Evolutionary conservation across 2,113 vertebrate genomes (phyloP).

Genomic region (Scomber japonicus): DNA sequence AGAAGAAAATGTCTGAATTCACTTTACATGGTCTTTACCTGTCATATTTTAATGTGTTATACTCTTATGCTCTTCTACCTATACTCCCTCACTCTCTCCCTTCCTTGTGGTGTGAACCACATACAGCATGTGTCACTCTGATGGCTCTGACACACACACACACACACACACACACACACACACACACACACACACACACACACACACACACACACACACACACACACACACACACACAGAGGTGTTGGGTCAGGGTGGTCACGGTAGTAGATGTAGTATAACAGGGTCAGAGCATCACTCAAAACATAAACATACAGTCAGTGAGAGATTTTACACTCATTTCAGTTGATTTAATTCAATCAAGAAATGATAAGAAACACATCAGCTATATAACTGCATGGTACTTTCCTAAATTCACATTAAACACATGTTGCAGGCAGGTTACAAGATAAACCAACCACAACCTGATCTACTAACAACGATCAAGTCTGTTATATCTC

Average conservation of each 20-base stretch:
- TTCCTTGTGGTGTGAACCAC: background rate
- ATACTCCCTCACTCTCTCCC: background rate
- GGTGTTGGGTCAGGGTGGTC: conserved; percentile 17
- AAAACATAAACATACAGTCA: conserved; percentile 32
- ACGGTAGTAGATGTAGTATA: conserved; percentile 40
- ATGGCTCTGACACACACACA: conserved; percentile 10
- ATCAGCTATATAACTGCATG: too few relatives aligned
- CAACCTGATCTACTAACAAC: too few relatives aligned
- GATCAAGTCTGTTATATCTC: too few relatives aligned
- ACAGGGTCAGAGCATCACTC: conserved; percentile 47
- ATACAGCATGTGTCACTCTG: conserved; percentile 30
- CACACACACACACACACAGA: conserved; percentile 13
- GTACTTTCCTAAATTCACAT: too few relatives aligned
- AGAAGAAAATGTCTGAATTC: too few relatives aligned
- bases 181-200: conserved; percentile 14
- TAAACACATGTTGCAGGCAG: background rate
- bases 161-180: conserved; percentile 16
- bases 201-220: conserved; percentile 9
- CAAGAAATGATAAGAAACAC: too few relatives aligned
- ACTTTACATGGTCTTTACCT: too few relatives aligned
- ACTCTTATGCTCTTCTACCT: background rate
- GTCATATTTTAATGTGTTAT: background rate
- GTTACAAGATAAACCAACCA: background rate
- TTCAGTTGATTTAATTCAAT: background rate
- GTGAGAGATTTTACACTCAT: background rate